Evolutionary conservation across 2,888 invertebrate genomes (phyloP), one percentile per base, ranked within the genome.

Genomic region (Seira sanloemensis): DNA sequence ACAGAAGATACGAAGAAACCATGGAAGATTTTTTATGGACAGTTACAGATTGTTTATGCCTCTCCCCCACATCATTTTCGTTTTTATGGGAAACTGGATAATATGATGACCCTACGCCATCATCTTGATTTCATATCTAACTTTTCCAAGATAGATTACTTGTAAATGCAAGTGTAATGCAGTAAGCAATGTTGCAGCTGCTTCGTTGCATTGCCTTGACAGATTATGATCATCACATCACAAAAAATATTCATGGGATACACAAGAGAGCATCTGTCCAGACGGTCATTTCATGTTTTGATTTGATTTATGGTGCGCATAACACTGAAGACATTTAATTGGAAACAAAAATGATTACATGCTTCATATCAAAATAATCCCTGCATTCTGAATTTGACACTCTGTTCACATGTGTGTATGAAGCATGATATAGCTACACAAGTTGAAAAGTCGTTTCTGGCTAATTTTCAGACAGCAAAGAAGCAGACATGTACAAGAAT

Each of bases 41-140:
- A 67, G 50, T 79, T 72, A 73, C 54, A 79, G 58, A 78, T 72
- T 78, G 73, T 73, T 67, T 67, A 79, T 79, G 67, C 73, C 67
- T 67, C 21, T 23, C 62, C 62, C 62, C 21, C 62, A 9, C n/a
- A 62, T 62, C 62, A 62, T 62, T n/a, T n/a, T n/a, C 62, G 21
- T 62, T 50, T 21, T 62, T 23, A 62, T 62, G 62, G 21, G 21
- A 62, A 12, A 37, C 12, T 62, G 23, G 62, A 21, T n/a, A 23
- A 58, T 4, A 58, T 62, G 62, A 62, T 62, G 62, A 62, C 62
- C 62, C 62, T 62, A 9, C 21, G n/a, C 62, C 21, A 21, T 19
- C 62, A 62, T 62, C 58, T 7, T 58, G 16, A 37, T 58, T 62
- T 62, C 23, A 23, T 62, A 62, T 62, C n/a, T n/a, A n/a, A n/a